These are phyloP conservation scores for Crocodylus rhombifer DNA, from an alignment of 2,797 vertebrate species.

Conservation along the genomic window DNA sequence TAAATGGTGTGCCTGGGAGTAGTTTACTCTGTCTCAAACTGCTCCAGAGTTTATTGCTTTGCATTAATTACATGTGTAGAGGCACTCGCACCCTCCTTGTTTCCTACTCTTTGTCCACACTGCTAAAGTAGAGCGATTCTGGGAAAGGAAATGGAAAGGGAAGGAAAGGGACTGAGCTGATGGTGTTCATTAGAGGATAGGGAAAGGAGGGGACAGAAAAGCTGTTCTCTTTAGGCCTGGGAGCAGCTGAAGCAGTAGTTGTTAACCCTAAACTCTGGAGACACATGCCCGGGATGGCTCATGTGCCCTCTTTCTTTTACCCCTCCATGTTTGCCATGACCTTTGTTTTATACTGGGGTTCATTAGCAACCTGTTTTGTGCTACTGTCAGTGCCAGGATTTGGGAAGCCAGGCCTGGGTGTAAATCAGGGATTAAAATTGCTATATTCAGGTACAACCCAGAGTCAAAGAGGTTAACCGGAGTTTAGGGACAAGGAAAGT, in stretches of 20 bases:
- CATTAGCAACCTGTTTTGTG: too few species aligned
- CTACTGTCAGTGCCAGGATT: too few species aligned
- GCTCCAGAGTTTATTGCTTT: too few species aligned
- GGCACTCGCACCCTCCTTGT: neutral
- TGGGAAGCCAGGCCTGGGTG: too few species aligned
- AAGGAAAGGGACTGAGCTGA: neutral
- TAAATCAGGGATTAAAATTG: too few species aligned
- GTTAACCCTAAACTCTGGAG: neutral
- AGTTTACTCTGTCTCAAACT: too few species aligned
- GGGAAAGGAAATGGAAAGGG: neutral
- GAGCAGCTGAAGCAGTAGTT: neutral
- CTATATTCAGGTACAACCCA: too few species aligned
- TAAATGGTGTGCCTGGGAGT: too few species aligned
- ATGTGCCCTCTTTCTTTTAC: neutral
- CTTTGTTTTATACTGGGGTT: too few species aligned
- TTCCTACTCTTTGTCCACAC: neutral
- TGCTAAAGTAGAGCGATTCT: neutral
- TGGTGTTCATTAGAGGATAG: neutral
- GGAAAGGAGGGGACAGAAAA: neutral
- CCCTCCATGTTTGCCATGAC: neutral
- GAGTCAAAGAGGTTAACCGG: too few species aligned
- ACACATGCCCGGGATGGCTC: neutral
- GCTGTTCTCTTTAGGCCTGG: neutral
- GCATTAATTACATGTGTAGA: too few species aligned
- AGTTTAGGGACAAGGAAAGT: too few species aligned